phyloP scores from a whole-genome alignment of 1,140 invertebrate genomes.

The Ceratina australensis region DNA sequence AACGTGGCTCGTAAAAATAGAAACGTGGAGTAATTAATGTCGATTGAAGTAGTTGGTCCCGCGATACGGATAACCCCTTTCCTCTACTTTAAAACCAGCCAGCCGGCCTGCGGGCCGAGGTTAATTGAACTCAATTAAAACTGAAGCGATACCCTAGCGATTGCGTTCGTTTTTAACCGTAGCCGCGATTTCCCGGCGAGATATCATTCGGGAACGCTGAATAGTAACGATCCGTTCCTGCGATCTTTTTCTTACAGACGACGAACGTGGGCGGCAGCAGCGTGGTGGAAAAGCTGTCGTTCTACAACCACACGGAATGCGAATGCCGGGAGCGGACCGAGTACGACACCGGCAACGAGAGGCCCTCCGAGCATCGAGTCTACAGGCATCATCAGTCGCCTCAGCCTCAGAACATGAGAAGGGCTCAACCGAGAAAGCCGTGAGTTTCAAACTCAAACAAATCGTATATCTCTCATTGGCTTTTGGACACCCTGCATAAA shows the following conservation, averaged over 20 bases:
- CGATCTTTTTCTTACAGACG: slow-evolving; percentile 77
- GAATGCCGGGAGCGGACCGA: slow-evolving; percentile 79
- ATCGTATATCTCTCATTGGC: no score
- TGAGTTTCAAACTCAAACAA: slow-evolving; percentile 58
- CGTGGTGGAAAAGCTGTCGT: slow-evolving; percentile 83
- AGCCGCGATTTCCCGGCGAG: slow-evolving; percentile 12
- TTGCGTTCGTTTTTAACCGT: slow-evolving; percentile 24
- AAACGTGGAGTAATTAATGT: slow-evolving; percentile 46
- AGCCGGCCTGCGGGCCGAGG: slow-evolving; percentile 23
- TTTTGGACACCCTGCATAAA: no score
- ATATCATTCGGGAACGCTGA: background rate
- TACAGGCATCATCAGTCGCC: slow-evolving; percentile 58
- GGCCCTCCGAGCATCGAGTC: slow-evolving; percentile 65
- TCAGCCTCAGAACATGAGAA: slow-evolving; percentile 70
- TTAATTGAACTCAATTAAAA: slow-evolving; percentile 62
- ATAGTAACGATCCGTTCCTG: background rate
- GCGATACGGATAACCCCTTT: slow-evolving; percentile 38
- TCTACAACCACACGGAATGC: slow-evolving; percentile 89
- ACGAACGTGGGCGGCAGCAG: slow-evolving; percentile 79
- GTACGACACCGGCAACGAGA: slow-evolving; percentile 70
- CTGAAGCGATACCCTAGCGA: slow-evolving; percentile 37
- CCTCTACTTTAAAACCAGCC: slow-evolving; percentile 5
- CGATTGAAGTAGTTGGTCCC: slow-evolving; percentile 46
- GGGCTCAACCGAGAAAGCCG: slow-evolving; percentile 68
- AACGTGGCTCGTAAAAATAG: slow-evolving; percentile 44